Conservation (phyloP, 2,113 vertebrate species). For the Edolisoma coerulescens region DNA sequence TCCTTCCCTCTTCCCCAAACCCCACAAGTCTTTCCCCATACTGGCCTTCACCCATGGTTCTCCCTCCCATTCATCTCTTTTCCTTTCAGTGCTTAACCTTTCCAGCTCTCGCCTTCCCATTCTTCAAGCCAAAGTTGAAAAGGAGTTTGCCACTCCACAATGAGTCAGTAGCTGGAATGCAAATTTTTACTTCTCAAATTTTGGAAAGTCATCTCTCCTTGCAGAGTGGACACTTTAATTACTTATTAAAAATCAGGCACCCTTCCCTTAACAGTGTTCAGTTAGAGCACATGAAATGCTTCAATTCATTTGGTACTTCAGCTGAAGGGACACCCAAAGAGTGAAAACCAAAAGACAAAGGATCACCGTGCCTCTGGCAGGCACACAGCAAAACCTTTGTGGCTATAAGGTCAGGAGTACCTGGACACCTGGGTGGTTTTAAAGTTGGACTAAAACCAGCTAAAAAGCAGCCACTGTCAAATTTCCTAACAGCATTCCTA, state of each 20-base stretch:
- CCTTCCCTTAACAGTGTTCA: not conserved
- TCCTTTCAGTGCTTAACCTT: not conserved
- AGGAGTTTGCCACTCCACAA: not conserved
- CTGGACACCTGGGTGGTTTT: not conserved
- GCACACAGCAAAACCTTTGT: not conserved
- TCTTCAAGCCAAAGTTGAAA: not conserved
- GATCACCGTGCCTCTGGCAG: not conserved
- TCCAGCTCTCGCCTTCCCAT: not conserved
- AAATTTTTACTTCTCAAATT: not conserved
- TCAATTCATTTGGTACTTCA: not conserved
- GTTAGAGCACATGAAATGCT: rapidly evolving
- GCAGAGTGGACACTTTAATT: not conserved
- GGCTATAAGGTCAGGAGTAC: not conserved
- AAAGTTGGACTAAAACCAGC: not conserved
- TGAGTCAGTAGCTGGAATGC: not conserved
- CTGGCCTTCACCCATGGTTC: not conserved
- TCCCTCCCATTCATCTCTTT: not conserved
- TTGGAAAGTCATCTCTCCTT: not conserved
- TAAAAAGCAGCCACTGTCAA: not conserved
- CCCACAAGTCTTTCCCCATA: not conserved
- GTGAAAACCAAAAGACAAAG: not conserved
- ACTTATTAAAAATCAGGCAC: not conserved
- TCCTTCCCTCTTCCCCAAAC: not conserved
- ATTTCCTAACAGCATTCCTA: not conserved
- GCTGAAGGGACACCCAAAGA: not conserved